Evolutionary conservation across 2,888 invertebrate species (phyloP).

Genomic region (Tetanocera ferruginea): DNA sequence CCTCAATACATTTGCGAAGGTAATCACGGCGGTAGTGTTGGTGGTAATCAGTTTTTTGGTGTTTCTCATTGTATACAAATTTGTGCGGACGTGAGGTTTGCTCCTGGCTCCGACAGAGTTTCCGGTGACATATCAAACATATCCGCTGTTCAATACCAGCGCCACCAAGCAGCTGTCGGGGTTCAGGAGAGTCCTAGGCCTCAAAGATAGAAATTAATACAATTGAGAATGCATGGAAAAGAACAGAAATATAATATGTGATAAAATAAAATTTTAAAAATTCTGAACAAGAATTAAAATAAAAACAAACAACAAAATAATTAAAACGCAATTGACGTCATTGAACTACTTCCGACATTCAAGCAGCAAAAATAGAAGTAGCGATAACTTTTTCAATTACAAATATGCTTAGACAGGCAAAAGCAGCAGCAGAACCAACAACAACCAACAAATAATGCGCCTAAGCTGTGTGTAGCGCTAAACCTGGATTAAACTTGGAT

Average conservation of each 20-base stretch:
- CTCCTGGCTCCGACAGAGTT: conserved; percentile 76
- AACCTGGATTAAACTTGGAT: no score
- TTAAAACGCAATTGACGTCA: neutral
- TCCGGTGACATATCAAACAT: conserved; percentile 66
- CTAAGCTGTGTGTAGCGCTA: no score
- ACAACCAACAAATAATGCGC: no score
- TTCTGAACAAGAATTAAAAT: neutral
- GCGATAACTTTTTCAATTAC: no score
- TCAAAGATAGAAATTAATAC: conserved; percentile 44
- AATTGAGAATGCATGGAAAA: neutral
- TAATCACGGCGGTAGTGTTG: conserved; percentile 78
- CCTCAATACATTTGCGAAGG: conserved; percentile 79
- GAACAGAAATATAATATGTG: neutral
- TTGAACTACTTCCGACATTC: no score
- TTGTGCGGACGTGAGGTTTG: conserved; percentile 83
- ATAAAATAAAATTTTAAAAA: neutral
- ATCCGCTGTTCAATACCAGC: conserved; percentile 54
- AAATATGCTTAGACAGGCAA: no score
- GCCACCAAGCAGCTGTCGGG: conserved; percentile 66
- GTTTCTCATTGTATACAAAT: conserved; percentile 81
- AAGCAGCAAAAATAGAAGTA: no score
- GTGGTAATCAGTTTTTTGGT: conserved; percentile 80
- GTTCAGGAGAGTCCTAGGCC: conserved; percentile 68
- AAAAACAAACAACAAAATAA: neutral
- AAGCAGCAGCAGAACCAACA: no score